phyloP scores from a whole-genome alignment of 2,888 invertebrate genomes.

The Acrobasis suavella region DNA sequence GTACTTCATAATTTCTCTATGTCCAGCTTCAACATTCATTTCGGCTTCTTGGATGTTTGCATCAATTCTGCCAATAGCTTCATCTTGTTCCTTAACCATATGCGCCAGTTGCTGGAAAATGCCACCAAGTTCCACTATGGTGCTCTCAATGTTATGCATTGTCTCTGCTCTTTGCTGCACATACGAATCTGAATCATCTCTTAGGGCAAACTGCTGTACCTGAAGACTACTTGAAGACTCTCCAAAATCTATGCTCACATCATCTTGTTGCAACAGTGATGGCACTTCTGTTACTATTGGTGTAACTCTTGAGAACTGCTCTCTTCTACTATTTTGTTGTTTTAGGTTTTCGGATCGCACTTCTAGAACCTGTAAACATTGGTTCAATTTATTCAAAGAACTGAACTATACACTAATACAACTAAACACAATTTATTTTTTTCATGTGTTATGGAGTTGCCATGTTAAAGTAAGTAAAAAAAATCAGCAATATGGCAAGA shows the following conservation, averaged over 20 bases:
- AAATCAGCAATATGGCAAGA: too few relatives aligned
- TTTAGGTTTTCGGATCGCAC: constrained; percentile 98
- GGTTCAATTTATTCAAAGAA: background rate
- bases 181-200: constrained; percentile 95
- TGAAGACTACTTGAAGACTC: constrained; percentile 67
- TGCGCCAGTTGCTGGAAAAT: constrained; percentile 97
- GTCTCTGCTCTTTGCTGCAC: constrained; percentile 96
- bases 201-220: constrained; percentile 86
- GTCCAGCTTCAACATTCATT: constrained; percentile 98
- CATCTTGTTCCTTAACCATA: constrained; percentile 99
- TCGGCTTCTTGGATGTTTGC: constrained; percentile 97
- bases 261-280: constrained; percentile 83
- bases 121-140: constrained; percentile 99
- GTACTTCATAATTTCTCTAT: constrained; percentile 97
- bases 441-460: too few relatives aligned
- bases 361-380: constrained; percentile 89
- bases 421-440: too few relatives aligned
- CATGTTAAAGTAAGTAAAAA: too few relatives aligned
- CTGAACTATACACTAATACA: background rate
- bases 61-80: constrained; percentile 98
- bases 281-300: constrained; percentile 75
- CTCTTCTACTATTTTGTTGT: constrained; percentile 95
- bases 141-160: constrained; percentile 99
- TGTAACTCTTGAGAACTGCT: constrained; percentile 87
- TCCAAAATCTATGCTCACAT: constrained; percentile 94